Evolutionary conservation across 2,888 invertebrate species (phyloP), one percentile per base, ranked within the genome.

Genomic region (Linnaemya vulpina): DNA sequence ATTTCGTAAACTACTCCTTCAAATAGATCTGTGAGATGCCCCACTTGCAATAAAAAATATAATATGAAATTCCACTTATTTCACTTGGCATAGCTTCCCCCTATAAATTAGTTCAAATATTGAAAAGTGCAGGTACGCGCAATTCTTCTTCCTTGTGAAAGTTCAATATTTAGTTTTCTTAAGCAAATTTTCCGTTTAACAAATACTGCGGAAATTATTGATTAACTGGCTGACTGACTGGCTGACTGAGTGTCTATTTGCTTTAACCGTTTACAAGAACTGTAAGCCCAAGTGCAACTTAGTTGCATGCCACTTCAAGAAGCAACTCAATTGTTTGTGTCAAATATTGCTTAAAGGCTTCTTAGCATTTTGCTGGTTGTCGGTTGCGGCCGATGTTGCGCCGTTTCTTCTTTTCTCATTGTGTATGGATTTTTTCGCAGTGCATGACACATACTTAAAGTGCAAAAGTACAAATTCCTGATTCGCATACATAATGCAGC

Each of bases 381-480:
- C 5, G 55, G 68, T 43, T 65, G 55, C 22, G 30, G 30, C 30
- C 30, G 30, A 30, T 40, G 46, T 17, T 53, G 62, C 4, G 5
- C 22, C 49, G 35, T 22, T 58, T 46, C 9, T 40, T 35, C 17
- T 49, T 25, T 74, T 51, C 38, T 38, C 30, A 10, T 43, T 46
- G 20, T 22, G 40, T 20, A 62, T 62, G 49, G 17, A 71, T 70
- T 58, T 71, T 70, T 83, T 82, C 65, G 46, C 73, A 71, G 83
- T 67, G 58, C 75, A 85, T 87, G 87, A 86, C 87, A 87, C 90
- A 89, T 89, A 89, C 90, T 89, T 89, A 91, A 90, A 92, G 92
- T 92, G 92, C 92, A 92, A 91, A 92, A 92, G 91, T 91, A 91
- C 91, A 91, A 91, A 91, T 89, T 88, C 90, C 91, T 91, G 92